These are phyloP conservation scores for Drosophila sp. DNA, from an alignment of 1,140 invertebrate genomes.

Conservation along the genomic window DNA sequence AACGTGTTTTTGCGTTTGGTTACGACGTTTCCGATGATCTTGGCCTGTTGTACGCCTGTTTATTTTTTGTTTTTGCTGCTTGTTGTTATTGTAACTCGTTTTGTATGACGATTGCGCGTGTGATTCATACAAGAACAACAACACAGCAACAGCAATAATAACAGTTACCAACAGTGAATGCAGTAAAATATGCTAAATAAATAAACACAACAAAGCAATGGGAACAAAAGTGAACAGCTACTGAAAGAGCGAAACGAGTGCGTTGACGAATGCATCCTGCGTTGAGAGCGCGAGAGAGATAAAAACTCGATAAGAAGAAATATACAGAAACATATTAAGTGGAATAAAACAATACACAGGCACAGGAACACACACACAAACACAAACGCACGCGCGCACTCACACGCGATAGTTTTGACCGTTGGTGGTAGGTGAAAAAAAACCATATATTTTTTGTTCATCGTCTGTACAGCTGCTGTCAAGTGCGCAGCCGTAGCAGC, in stretches of 20 bases:
- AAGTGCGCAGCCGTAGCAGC: constrained; percentile 54
- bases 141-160: constrained; percentile 1
- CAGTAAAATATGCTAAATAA: constrained; percentile 66
- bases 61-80: constrained; percentile 38
- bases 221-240: constrained; percentile 21
- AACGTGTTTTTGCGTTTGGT: constrained; percentile 53
- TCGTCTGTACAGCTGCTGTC: constrained; percentile 59
- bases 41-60: constrained; percentile 52
- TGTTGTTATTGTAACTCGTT: constrained; percentile 71
- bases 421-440: constrained; percentile 46
- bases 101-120: constrained; percentile 64
- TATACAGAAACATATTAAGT: constrained; percentile 3
- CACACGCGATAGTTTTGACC: constrained; percentile 31
- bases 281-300: constrained; percentile 42
- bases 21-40: constrained; percentile 72
- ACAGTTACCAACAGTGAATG: constrained; percentile 34
- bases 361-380: constrained; percentile 19
- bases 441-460: constrained; percentile 36
- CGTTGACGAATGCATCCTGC: constrained; percentile 49
- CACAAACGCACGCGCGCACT: constrained; percentile 8
- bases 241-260: constrained; percentile 28
- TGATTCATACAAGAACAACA: constrained; percentile 65
- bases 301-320: constrained; percentile 36
- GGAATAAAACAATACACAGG: constrained; percentile 22
- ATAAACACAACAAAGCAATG: constrained; percentile 34